phyloP scores from a whole-genome alignment of 2,797 vertebrate genomes.

The Podargus strigoides region DNA sequence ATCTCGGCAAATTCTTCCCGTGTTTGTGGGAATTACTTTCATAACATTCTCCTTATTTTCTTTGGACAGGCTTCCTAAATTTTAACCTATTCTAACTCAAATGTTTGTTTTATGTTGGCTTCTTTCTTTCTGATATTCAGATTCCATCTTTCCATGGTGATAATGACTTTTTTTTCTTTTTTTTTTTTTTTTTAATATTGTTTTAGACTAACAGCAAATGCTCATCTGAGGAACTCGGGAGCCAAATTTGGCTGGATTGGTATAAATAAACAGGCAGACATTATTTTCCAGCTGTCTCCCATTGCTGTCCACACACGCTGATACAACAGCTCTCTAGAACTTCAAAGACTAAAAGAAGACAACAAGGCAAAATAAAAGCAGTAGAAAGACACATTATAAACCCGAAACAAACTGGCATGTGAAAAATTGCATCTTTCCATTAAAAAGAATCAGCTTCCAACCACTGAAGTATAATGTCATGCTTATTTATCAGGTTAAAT shows the following conservation, averaged over 20 bases:
- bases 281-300: neutral
- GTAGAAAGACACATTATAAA: neutral
- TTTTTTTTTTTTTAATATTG: neutral
- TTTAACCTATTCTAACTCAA: neutral
- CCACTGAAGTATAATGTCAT: neutral
- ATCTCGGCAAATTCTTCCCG: slow-evolving; percentile 6
- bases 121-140: neutral
- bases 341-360: neutral
- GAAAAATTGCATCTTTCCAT: neutral
- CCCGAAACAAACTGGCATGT: neutral
- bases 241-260: neutral
- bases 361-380: neutral
- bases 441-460: neutral
- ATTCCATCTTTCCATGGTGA: neutral
- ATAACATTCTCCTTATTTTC: neutral
- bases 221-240: neutral
- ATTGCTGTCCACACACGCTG: neutral
- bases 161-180: neutral
- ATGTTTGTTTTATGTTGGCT: neutral
- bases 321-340: neutral
- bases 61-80: neutral
- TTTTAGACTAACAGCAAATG: neutral
- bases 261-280: neutral
- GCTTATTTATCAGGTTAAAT: neutral
- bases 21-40: neutral